Conservation (phyloP, 2,113 vertebrate species). For the Callithrix jacchus region DNA sequence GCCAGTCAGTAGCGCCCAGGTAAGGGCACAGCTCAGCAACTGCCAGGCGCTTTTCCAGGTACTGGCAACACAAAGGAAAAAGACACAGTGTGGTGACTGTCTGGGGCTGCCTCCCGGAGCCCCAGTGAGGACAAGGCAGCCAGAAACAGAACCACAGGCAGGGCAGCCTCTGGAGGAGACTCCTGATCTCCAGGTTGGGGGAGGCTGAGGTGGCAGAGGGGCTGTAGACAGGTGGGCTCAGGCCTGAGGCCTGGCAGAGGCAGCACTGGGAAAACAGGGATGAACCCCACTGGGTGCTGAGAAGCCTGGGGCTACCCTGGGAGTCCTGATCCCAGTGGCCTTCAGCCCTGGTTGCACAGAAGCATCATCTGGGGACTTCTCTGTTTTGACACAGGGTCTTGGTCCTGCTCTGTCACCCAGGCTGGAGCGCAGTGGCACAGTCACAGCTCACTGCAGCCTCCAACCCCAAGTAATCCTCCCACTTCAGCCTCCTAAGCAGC, state of each 20-base stretch:
- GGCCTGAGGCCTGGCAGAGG: neutral
- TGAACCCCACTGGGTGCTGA: accelerated
- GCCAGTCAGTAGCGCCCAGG: neutral
- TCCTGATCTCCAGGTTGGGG: too few species aligned
- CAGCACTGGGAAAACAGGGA: accelerated
- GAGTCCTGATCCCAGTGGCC: neutral
- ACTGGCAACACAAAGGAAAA: neutral
- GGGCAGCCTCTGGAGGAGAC: neutral
- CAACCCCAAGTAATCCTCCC: too few species aligned
- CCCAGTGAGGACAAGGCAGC: neutral
- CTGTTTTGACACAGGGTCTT: too few species aligned
- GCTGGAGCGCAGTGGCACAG: too few species aligned
- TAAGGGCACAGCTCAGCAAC: neutral
- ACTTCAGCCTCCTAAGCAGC: too few species aligned
- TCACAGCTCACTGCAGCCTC: too few species aligned
- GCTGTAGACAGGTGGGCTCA: neutral
- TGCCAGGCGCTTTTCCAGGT: neutral
- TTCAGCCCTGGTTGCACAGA: neutral
- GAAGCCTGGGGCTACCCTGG: neutral
- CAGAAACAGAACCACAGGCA: neutral
- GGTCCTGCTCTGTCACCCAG: too few species aligned
- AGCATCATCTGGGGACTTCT: neutral
- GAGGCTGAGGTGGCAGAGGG: neutral
- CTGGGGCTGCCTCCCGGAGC: too few species aligned
- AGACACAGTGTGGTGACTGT: neutral